Evolutionary conservation across 2,113 vertebrate species (phyloP).

Genomic region (Corythaixoides concolor): DNA sequence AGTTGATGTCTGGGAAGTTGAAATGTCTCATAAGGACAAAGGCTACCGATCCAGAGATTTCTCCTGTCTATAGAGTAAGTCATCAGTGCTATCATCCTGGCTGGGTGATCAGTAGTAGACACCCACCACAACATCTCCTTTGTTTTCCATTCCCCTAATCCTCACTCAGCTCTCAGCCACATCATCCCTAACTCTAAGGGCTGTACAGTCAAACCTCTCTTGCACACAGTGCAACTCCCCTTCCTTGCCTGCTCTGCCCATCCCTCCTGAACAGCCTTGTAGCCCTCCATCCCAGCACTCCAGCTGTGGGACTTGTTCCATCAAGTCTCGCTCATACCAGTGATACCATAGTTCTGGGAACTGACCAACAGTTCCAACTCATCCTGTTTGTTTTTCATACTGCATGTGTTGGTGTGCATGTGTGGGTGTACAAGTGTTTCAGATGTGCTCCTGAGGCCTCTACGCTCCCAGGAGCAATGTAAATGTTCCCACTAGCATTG

Average conservation of each 20-base stretch:
- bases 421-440: background rate
- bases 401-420: rapidly evolving
- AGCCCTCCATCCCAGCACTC: background rate
- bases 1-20: too few species aligned
- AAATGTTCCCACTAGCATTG: background rate
- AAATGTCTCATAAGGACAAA: too few species aligned
- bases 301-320: background rate
- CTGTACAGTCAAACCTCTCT: background rate
- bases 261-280: background rate
- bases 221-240: background rate
- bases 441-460: background rate
- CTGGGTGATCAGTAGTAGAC: background rate
- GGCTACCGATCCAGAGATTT: background rate
- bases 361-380: background rate
- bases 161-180: background rate
- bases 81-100: background rate
- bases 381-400: background rate
- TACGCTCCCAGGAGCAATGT: background rate
- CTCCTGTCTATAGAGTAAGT: background rate
- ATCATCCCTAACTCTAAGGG: rapidly evolving
- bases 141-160: background rate
- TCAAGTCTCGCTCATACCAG: background rate
- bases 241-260: background rate
- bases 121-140: background rate
- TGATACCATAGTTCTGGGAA: background rate